Conservation (phyloP, 2,888 invertebrate species). For the Chloromyia formosa region DNA sequence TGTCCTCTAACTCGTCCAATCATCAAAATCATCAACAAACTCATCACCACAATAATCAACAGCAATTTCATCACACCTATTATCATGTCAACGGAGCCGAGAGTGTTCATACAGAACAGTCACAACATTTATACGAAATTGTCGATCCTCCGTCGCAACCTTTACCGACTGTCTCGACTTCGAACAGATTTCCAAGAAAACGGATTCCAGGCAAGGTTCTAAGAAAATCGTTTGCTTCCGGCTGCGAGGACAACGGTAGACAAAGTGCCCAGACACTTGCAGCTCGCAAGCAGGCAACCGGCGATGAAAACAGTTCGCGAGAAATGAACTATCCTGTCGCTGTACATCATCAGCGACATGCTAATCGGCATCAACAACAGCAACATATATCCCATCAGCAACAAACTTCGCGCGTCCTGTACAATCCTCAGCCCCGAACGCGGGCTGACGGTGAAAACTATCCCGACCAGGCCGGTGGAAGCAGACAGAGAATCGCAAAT, state of each 20-base stretch:
- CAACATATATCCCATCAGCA: not conserved
- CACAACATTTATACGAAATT: slow-evolving; percentile 46
- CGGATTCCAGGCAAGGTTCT: slow-evolving; percentile 45
- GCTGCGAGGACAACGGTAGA: slow-evolving; percentile 29
- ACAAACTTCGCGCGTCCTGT: slow-evolving; percentile 10
- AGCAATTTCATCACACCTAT: slow-evolving; percentile 3
- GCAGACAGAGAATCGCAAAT: slow-evolving; percentile 3
- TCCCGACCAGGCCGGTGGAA: slow-evolving; percentile 36
- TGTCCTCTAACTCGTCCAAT: slow-evolving; percentile 12
- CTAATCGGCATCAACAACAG: slow-evolving; percentile 7
- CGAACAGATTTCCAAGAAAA: slow-evolving; percentile 44
- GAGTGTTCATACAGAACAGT: slow-evolving; percentile 22
- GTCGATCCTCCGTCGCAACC: slow-evolving; percentile 34
- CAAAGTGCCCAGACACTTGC: slow-evolving; percentile 41
- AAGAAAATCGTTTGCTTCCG: not conserved
- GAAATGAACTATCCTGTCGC: slow-evolving; percentile 13
- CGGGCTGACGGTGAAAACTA: slow-evolving; percentile 57
- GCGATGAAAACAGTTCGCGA: slow-evolving; percentile 43
- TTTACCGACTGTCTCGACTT: not conserved
- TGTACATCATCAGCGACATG: slow-evolving; percentile 36
- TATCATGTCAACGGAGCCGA: slow-evolving; percentile 7
- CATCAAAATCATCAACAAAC: slow-evolving; percentile 31
- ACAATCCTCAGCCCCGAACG: slow-evolving; percentile 53
- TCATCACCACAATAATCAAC: slow-evolving; percentile 23
- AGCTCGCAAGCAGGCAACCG: slow-evolving; percentile 36